Conservation (phyloP, 35 echinoderm and acorn worm genomes). For the Patiria miniata region DNA sequence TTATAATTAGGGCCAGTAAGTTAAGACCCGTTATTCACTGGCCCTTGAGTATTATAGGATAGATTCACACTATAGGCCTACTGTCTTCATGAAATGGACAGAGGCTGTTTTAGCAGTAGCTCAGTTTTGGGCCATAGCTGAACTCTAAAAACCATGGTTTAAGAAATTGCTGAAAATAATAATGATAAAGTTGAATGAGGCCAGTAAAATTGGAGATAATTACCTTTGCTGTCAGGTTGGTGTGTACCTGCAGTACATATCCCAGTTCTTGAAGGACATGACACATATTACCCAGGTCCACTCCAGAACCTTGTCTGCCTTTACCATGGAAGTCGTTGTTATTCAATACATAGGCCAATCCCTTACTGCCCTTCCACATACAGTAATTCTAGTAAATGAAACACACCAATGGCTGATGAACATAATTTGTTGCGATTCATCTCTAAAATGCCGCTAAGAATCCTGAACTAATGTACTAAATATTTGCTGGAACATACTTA, state of each 20-base stretch:
- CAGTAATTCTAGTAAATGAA: conserved; percentile 19
- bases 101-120: too few species aligned
- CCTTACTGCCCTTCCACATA: conserved; percentile 17
- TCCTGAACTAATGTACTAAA: too few species aligned
- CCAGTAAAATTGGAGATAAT: background rate
- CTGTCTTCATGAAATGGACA: too few species aligned
- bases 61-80: too few species aligned
- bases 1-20: too few species aligned
- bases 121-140: too few species aligned
- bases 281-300: conserved; percentile 19
- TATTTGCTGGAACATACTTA: too few species aligned
- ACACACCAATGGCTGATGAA: background rate
- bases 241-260: conserved; percentile 8
- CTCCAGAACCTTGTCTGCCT: background rate
- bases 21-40: too few species aligned
- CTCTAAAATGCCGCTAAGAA: background rate
- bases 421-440: background rate
- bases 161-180: background rate
- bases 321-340: conserved; percentile 14
- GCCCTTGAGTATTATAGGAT: too few species aligned
- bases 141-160: too few species aligned
- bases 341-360: conserved; percentile 32
- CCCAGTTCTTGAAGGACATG: conserved; percentile 29
- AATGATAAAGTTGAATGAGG: background rate
- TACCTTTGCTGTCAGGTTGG: conserved; percentile 24